Evolutionary conservation across 2,113 vertebrate genomes (phyloP), one percentile per base, ranked within the genome.

Genomic region (Cephalopholis sonnerati): DNA sequence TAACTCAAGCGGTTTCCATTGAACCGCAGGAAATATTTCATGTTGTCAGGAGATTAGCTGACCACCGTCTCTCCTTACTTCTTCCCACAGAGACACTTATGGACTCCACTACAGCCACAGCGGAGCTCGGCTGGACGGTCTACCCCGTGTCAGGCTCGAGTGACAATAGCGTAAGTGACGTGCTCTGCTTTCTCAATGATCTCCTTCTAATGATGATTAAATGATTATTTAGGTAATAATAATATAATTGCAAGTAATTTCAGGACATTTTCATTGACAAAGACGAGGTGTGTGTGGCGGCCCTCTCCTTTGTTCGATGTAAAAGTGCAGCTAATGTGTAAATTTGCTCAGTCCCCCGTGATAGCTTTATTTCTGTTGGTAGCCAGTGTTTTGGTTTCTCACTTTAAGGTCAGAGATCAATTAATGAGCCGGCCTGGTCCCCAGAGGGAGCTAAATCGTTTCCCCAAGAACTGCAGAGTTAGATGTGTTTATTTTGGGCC

Each of bases 71-170:
- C 32, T 81, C 61, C 75, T 81, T 71, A 29, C 25, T 32, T 69
- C 48, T 81, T 46, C 88, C 81, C 80, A 71, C 93, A 99, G 98
- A 99, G 95, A 99, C 96, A 0, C 94, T 99, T 91, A 99, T 99
- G 98, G 98, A 99, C 89, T 99, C 98, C 81, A 99, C 98, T 11
- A 99, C 98, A 0, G 98, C 98, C 0, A 99, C 98, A 0, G 98
- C 98, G 1, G 98, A 99, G 93, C 96, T 99, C 72, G 98, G 98
- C 89, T 99, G 98, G 98, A 99, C 95, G 0, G 98, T 98, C 64
- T 97, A 97, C 90, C 98, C 98, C 80, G 93, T 97, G 0, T 98
- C 97, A 0, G 98, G 98, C 93, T 96, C 98, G 55, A 99, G 97
- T 94, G 95, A 96, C 79, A 96, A 94, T 83, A 96, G 95, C 41